Evolutionary conservation across 2,113 vertebrate species (phyloP).

Genomic region (Pionites leucogaster): DNA sequence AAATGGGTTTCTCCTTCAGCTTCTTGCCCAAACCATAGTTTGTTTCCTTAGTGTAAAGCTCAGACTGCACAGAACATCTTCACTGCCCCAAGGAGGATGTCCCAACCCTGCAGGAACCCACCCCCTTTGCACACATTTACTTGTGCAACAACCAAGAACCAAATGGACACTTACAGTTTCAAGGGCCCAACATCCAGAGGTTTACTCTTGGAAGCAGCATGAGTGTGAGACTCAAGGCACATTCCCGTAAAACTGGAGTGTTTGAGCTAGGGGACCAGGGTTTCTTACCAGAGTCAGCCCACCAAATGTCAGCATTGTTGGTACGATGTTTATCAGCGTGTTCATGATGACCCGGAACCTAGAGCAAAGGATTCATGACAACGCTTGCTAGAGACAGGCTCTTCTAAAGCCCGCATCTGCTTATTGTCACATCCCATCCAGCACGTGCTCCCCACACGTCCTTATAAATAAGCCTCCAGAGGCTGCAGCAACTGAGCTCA

Average conservation of each 20-base stretch:
- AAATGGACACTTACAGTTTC: background rate
- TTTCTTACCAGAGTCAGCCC: conserved; percentile 88
- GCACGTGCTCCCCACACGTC: background rate
- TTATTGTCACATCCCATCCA: background rate
- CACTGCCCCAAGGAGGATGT: background rate
- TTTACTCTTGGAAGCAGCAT: background rate
- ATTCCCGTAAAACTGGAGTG: background rate
- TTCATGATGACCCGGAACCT: conserved; percentile 91
- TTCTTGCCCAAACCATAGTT: background rate
- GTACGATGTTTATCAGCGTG: conserved; percentile 89
- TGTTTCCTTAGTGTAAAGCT: background rate
- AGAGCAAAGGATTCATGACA: background rate
- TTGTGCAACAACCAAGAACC: background rate
- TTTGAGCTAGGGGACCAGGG: background rate
- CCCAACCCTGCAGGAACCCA: background rate
- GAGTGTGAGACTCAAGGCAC: background rate
- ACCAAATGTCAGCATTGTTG: conserved; percentile 88
- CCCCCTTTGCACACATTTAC: background rate
- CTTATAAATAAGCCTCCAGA: background rate
- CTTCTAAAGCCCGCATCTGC: background rate
- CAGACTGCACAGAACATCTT: background rate
- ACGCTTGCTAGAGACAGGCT: background rate
- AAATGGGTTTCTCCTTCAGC: background rate
- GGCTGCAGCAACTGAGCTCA: background rate
- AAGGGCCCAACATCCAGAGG: background rate